Evolutionary conservation across 2,888 invertebrate genomes (phyloP), one percentile per base, ranked within the genome.

Genomic region (Stenurella melanura): DNA sequence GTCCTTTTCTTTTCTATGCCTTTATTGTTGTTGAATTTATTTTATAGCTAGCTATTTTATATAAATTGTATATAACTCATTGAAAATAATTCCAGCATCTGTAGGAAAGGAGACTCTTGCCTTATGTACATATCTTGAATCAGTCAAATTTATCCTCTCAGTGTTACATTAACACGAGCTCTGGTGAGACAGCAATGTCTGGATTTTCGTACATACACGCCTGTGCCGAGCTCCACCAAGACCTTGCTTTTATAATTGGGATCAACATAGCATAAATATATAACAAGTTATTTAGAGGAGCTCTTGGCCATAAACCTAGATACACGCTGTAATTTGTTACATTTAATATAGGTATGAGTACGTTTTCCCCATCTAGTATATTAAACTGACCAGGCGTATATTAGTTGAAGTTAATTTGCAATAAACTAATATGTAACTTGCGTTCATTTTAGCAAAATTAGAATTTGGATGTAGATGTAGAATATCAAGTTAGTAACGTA

Each of bases 191-290:
- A 34, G 30, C 6, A 34, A 34, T 7, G 7, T 42, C 42, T 42
- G 15, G 0, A 11, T 1, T 42, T 42, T 42, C 42, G 42, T 12
- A 42, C n/a, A 50, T 7, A 12, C 12, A 50, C 50, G 50, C 50
- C 15, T 50, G 15, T 50, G n/a, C 50, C n/a, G 50, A 50, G 50
- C n/a, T n/a, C 50, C 50, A n/a, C 50, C 50, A 50, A n/a, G 1
- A 15, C 50, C n/a, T 5, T 3, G n/a, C n/a, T 2, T 50, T 50
- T n/a, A n/a, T 50, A 50, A 50, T 50, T 50, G 50, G 50, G 50
- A 50, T 50, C 50, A 50, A 50, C 50, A 50, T n/a, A 50, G 50
- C 50, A 50, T 50, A 50, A 50, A 50, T 50, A 50, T n/a, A 50
- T 15, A 50, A 50, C 50, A 50, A 50, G 50, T 50, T 50, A 50